Evolutionary conservation across 2,888 invertebrate species (phyloP).

Genomic region (Apodemia duryi): DNA sequence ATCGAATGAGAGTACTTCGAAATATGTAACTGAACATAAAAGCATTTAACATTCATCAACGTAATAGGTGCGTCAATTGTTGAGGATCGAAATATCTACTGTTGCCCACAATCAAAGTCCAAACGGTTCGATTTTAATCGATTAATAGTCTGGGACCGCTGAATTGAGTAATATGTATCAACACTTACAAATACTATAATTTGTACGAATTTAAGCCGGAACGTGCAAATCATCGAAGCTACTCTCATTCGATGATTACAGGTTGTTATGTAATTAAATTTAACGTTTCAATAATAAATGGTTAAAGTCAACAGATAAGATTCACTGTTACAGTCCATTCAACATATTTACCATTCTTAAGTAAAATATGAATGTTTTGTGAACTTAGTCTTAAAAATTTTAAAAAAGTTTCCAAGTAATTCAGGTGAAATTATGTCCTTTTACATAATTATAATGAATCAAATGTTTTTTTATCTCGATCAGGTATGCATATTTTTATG

Average conservation of each 20-base stretch:
- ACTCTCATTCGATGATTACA: neutral
- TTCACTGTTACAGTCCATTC: no score
- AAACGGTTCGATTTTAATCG: conserved; percentile 19
- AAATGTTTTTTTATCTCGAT: no score
- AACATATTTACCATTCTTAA: no score
- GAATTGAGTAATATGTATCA: conserved; percentile 19
- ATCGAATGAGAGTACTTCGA: neutral
- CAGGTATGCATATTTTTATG: no score
- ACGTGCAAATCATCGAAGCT: neutral
- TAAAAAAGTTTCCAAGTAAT: no score
- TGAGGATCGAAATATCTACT: neutral
- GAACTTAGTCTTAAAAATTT: no score
- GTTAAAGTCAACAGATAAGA: no score
- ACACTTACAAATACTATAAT: neutral
- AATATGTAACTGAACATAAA: neutral
- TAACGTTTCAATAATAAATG: no score
- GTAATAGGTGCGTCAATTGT: conserved; percentile 12
- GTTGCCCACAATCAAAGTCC: conserved; percentile 19
- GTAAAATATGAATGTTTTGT: no score
- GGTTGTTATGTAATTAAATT: neutral
- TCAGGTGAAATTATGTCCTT: no score
- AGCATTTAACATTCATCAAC: conserved; percentile 11
- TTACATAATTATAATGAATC: no score
- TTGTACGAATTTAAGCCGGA: no score
- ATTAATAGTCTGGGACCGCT: conserved; percentile 13